Evolutionary conservation across 1,140 invertebrate species (phyloP).

Genomic region (Lethrus apterus): DNA sequence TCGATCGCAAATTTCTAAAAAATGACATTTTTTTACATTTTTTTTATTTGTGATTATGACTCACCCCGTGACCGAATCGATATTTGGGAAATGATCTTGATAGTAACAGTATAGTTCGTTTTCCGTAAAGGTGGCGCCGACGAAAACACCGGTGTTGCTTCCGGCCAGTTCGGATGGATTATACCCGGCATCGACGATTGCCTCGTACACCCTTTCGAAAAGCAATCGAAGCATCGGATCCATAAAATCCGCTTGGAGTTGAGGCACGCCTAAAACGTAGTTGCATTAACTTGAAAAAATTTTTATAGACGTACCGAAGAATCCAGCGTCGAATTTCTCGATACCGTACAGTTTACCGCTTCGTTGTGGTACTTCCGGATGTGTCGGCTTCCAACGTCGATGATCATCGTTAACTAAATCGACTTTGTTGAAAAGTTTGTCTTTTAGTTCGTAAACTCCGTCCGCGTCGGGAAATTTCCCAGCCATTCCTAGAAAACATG

Average conservation of each 20-base stretch:
- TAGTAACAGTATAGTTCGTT: constrained; percentile 26
- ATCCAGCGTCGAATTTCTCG: constrained; percentile 73
- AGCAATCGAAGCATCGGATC: constrained; percentile 83
- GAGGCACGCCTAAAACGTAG: constrained; percentile 50
- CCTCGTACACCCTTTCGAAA: constrained; percentile 78
- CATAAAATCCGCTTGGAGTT: constrained; percentile 77
- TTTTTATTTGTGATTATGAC: neutral
- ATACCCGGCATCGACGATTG: constrained; percentile 80
- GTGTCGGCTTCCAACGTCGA: constrained; percentile 63
- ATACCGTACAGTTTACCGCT: constrained; percentile 76
- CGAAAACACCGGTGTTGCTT: constrained; percentile 72
- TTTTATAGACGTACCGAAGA: constrained; percentile 52
- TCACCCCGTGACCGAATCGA: neutral
- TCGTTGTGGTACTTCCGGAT: constrained; percentile 62
- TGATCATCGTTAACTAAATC: constrained; percentile 74
- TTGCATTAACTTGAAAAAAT: neutral
- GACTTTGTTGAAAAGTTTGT: constrained; percentile 75
- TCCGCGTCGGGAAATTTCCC: constrained; percentile 82
- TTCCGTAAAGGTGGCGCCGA: constrained; percentile 74
- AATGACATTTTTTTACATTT: neutral
- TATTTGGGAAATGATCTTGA: neutral
- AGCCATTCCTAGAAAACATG: constrained; percentile 55
- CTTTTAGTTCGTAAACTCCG: constrained; percentile 67
- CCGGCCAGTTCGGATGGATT: constrained; percentile 54
- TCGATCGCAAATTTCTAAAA: constrained; percentile 45